phyloP scores from a whole-genome alignment of 1,140 invertebrate species.

The Drosophila bocqueti region DNA sequence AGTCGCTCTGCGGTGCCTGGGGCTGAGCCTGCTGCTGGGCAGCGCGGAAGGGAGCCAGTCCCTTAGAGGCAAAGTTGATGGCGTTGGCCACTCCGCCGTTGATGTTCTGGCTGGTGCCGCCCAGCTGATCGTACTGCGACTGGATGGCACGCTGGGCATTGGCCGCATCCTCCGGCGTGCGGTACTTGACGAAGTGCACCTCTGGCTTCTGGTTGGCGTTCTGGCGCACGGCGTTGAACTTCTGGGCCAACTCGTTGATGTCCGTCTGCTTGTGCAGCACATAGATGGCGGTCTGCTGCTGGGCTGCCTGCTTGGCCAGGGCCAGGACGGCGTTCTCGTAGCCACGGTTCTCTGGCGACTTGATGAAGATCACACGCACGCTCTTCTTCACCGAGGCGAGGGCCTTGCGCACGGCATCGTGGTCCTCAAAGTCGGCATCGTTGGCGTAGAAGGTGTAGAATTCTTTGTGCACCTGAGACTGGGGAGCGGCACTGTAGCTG shows the following conservation, averaged over 20 bases:
- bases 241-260: constrained; percentile 67
- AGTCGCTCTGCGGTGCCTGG: constrained; percentile 58
- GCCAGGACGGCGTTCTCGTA: constrained; percentile 69
- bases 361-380: constrained; percentile 72
- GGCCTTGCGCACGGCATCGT: constrained; percentile 53
- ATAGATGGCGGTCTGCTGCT: constrained; percentile 74
- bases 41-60: constrained; percentile 32
- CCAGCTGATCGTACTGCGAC: constrained; percentile 70
- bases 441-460: constrained; percentile 70
- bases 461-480: constrained; percentile 57
- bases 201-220: constrained; percentile 68
- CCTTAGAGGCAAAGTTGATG: constrained; percentile 75
- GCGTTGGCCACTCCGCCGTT: constrained; percentile 79
- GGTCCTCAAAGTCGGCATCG: constrained; percentile 68
- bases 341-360: constrained; percentile 70
- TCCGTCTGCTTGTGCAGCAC: constrained; percentile 75
- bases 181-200: constrained; percentile 80
- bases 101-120: constrained; percentile 65
- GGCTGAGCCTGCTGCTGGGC: constrained; percentile 12
- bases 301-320: constrained; percentile 69
- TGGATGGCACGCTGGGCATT: constrained; percentile 75
- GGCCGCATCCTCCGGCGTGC: constrained; percentile 74
- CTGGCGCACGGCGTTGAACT: constrained; percentile 68
- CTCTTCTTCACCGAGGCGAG: constrained; percentile 59
- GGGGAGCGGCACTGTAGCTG: constrained; percentile 55